A percentile compares a stretch with the other conserved stretches of the same genome.
Conservation (phyloP, 2,888 invertebrate species). For the Ennomos erosarius region DNA sequence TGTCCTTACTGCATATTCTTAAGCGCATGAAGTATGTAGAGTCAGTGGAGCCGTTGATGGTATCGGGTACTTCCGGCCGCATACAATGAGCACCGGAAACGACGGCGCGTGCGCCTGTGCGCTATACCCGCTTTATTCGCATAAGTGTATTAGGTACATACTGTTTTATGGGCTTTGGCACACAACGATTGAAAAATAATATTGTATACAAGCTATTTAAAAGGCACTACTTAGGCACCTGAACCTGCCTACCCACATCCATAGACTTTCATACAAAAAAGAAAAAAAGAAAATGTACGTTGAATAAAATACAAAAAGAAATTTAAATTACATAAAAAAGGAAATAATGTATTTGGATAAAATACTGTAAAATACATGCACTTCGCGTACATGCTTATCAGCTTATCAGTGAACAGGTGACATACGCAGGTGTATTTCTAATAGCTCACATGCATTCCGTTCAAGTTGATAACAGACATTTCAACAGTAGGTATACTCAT, state of each 20-base stretch:
- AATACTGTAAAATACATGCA: neutral
- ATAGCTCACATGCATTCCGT: constrained; percentile 8
- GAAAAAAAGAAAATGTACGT: neutral
- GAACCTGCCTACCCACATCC: too few relatives aligned
- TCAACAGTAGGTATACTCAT: too few relatives aligned
- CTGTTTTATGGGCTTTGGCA: constrained; percentile 29
- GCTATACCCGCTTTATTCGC: constrained; percentile 45
- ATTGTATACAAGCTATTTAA: constrained; percentile 10
- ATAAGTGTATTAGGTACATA: constrained; percentile 1
- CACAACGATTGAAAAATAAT: constrained; percentile 27
- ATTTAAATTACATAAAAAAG: too few relatives aligned
- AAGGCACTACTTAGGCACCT: too few relatives aligned
- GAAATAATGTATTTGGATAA: too few relatives aligned
- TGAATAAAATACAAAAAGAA: too few relatives aligned
- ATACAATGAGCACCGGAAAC: constrained; percentile 70
- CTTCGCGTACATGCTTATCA: constrained; percentile 14
- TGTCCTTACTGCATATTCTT: constrained; percentile 11
- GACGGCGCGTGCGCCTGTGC: constrained; percentile 72
- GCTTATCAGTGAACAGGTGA: constrained; percentile 24
- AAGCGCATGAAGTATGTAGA: constrained; percentile 40
- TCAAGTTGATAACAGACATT: constrained; percentile 4
- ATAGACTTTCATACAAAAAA: too few relatives aligned
- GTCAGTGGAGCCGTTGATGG: constrained; percentile 49
- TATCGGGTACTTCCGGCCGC: constrained; percentile 69
- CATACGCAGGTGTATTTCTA: constrained; percentile 6